Conservation (phyloP, 2,888 invertebrate genomes). For the Dilophus febrilis region DNA sequence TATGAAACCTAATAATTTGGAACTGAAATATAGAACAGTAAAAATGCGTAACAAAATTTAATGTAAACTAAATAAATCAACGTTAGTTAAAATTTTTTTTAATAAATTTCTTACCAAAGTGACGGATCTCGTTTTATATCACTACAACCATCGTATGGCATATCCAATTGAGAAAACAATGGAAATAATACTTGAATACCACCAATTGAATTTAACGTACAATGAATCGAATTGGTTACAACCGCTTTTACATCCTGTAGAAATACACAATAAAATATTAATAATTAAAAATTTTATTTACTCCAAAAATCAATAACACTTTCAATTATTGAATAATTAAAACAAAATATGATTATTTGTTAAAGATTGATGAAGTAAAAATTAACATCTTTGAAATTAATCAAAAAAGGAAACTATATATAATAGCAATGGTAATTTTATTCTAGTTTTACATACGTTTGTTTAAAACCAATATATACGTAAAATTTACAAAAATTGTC, state of each 20-base stretch:
- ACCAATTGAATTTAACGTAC: constrained; percentile 95
- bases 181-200: constrained; percentile 97
- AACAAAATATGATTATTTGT: background rate
- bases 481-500: too few species aligned
- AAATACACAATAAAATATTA: constrained; percentile 12
- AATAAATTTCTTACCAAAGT: constrained; percentile 69
- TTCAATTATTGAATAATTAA: too few species aligned
- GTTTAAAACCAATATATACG: too few species aligned
- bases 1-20: constrained; percentile 90
- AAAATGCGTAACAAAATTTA: constrained; percentile 5
- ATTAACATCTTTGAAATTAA: too few species aligned
- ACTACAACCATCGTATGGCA: constrained; percentile 70
- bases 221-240: constrained; percentile 97
- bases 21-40: constrained; percentile 41
- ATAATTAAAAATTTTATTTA: too few species aligned
- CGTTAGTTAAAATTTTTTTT: too few species aligned
- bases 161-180: constrained; percentile 90
- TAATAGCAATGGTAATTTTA: too few species aligned
- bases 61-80: constrained; percentile 5
- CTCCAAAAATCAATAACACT: constrained; percentile 2
- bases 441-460: too few species aligned
- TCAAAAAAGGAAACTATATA: too few species aligned
- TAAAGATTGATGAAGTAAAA: too few species aligned
- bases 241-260: constrained; percentile 96
- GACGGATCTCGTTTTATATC: constrained; percentile 77